Percentiles rank a stretch among this genome's conserved stretches.
phyloP scores from a whole-genome alignment of 2,113 vertebrate genomes.

The Caretta caretta region DNA sequence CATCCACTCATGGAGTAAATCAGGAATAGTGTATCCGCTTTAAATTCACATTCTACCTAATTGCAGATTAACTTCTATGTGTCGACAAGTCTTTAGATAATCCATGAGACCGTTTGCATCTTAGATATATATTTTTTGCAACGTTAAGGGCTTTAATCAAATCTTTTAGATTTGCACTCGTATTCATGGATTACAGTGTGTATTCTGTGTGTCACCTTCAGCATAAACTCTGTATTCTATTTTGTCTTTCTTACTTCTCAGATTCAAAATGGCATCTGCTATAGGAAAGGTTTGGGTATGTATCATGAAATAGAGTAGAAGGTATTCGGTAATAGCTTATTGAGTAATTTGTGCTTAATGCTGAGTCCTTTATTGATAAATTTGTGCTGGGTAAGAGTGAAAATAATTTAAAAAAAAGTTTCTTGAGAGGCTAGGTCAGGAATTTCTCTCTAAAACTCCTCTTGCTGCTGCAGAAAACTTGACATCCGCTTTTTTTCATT shows the following conservation, averaged over 20 bases:
- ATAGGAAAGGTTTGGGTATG: constrained; percentile 25
- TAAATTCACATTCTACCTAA: background rate
- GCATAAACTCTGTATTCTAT: constrained; percentile 31
- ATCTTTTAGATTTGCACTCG: constrained; percentile 19
- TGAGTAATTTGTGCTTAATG: constrained; percentile 40
- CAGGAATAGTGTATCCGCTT: background rate
- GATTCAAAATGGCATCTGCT: constrained; percentile 36
- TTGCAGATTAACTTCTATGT: background rate
- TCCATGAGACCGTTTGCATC: background rate
- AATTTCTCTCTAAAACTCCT: constrained; percentile 32
- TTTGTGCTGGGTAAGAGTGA: background rate
- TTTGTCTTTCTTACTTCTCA: constrained; percentile 38
- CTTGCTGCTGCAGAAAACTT: constrained; percentile 42
- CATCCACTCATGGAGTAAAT: background rate
- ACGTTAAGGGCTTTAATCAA: background rate
- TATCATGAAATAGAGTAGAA: constrained; percentile 24
- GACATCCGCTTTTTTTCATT: constrained; percentile 6
- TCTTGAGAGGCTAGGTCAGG: constrained; percentile 33
- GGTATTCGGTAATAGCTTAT: constrained; percentile 52
- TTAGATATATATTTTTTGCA: background rate
- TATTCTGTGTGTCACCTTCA: constrained; percentile 29
- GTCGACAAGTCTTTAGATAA: background rate
- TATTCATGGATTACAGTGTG: background rate
- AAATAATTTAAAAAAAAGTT: constrained; percentile 8
- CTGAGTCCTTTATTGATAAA: constrained; percentile 54